Percentiles rank a stretch among this genome's conserved stretches.
Evolutionary conservation across 1,140 invertebrate genomes (phyloP).

Genomic region (Colletes latitarsis): DNA sequence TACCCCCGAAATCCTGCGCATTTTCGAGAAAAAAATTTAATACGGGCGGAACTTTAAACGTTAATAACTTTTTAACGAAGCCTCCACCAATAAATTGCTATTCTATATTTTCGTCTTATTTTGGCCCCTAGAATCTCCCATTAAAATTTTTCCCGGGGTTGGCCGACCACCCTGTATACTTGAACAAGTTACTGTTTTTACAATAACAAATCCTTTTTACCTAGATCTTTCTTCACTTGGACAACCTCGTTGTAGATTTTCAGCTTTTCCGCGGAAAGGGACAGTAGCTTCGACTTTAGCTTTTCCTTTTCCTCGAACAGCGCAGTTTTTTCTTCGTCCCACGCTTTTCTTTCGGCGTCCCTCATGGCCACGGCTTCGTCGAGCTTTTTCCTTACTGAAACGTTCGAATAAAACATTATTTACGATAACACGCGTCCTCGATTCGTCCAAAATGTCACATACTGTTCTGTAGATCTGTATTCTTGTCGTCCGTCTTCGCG

Average conservation of each 20-base stretch:
- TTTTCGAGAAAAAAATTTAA: too few relatives aligned
- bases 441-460: background rate
- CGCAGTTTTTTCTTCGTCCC: conserved; percentile 82
- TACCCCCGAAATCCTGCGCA: too few relatives aligned
- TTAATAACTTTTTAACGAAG: too few relatives aligned
- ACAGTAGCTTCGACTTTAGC: conserved; percentile 81
- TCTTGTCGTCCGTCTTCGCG: conserved; percentile 78
- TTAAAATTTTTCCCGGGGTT: too few relatives aligned
- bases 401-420: background rate
- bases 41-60: too few relatives aligned
- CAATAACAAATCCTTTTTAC: conserved; percentile 49
- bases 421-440: too few relatives aligned
- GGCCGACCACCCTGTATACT: too few relatives aligned
- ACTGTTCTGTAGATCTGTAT: conserved; percentile 70
- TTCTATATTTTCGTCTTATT: too few relatives aligned
- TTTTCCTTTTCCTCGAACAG: conserved; percentile 83
- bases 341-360: conserved; percentile 80
- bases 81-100: too few relatives aligned
- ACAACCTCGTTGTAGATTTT: conserved; percentile 78
- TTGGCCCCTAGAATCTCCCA: too few relatives aligned
- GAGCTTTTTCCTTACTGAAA: conserved; percentile 81
- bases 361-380: conserved; percentile 82
- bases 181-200: too few relatives aligned
- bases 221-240: conserved; percentile 77
- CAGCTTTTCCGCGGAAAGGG: conserved; percentile 77